A percentile compares a stretch with the other conserved stretches of the same genome.
These are phyloP conservation scores for Erithacus rubecula DNA, from an alignment of 2,797 vertebrate genomes.

Conservation along the genomic window DNA sequence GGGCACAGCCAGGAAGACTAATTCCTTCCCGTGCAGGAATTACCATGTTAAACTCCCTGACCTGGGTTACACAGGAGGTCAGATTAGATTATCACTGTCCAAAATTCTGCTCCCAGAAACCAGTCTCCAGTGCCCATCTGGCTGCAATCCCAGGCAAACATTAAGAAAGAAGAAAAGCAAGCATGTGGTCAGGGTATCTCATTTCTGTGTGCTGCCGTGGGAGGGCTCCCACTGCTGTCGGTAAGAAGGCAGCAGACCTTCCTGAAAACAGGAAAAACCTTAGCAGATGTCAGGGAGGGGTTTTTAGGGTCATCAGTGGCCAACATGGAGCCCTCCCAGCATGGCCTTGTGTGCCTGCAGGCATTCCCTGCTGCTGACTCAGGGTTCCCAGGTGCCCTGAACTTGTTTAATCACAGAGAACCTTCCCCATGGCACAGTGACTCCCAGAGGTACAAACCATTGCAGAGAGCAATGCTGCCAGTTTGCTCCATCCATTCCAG, in stretches of 20 bases:
- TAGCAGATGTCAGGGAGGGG: background rate
- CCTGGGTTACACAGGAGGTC: slow-evolving; percentile 15
- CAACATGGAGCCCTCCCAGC: background rate
- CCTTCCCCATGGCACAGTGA: accelerated
- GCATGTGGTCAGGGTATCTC: accelerated
- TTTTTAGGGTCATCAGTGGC: background rate
- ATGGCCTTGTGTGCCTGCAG: background rate
- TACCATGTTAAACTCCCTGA: slow-evolving; percentile 29
- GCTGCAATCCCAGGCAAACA: slow-evolving; percentile 36
- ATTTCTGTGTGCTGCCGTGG: background rate
- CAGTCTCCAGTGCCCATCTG: slow-evolving; percentile 15
- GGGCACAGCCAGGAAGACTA: background rate
- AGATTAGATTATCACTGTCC: slow-evolving; percentile 20
- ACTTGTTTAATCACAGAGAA: background rate
- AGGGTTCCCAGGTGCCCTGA: background rate
- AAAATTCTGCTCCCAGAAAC: slow-evolving; percentile 18
- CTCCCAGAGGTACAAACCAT: background rate
- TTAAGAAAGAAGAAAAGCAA: background rate
- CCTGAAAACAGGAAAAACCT: slow-evolving; percentile 5
- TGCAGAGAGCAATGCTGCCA: background rate
- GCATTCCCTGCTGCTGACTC: background rate
- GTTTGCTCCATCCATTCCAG: background rate
- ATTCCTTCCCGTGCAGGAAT: slow-evolving; percentile 29
- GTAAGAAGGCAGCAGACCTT: background rate
- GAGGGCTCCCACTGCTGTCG: background rate